phyloP scores from a whole-genome alignment of 2,113 vertebrate species.

The Plotosus lineatus region DNA sequence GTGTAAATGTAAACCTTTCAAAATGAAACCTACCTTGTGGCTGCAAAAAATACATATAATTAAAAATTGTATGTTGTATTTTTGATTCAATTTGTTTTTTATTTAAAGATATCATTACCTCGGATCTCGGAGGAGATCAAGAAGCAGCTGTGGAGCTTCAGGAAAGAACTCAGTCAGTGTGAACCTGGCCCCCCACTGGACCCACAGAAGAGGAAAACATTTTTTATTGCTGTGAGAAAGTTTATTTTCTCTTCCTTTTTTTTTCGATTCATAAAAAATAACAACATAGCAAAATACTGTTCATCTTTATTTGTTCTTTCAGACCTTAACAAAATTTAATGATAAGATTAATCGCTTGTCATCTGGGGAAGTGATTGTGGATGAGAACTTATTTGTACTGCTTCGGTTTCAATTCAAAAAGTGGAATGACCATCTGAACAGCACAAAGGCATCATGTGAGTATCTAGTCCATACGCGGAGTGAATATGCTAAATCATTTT shows the following conservation, averaged over 20 bases:
- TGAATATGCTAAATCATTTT: neutral
- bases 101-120: conserved; percentile 46
- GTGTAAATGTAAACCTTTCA: neutral
- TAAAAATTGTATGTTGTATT: neutral
- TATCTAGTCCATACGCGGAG: neutral
- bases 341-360: conserved; percentile 40
- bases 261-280: neutral
- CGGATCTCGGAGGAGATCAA: conserved; percentile 48
- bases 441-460: conserved; percentile 44
- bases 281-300: neutral
- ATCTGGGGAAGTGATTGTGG: conserved; percentile 14
- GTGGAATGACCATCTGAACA: conserved; percentile 48
- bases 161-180: conserved; percentile 29
- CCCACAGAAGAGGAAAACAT: conserved; percentile 24
- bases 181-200: conserved; percentile 46
- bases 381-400: conserved; percentile 47
- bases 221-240: conserved; percentile 39
- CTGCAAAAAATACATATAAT: neutral
- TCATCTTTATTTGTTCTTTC: neutral
- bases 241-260: neutral
- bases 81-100: neutral
- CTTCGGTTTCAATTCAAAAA: conserved; percentile 46
- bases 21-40: neutral
- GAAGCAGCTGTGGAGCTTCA: conserved; percentile 47
- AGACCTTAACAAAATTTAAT: conserved; percentile 48